These are phyloP conservation scores for Coccyzus lansbergi DNA, from an alignment of 2,797 vertebrate species.

Conservation along the genomic window DNA sequence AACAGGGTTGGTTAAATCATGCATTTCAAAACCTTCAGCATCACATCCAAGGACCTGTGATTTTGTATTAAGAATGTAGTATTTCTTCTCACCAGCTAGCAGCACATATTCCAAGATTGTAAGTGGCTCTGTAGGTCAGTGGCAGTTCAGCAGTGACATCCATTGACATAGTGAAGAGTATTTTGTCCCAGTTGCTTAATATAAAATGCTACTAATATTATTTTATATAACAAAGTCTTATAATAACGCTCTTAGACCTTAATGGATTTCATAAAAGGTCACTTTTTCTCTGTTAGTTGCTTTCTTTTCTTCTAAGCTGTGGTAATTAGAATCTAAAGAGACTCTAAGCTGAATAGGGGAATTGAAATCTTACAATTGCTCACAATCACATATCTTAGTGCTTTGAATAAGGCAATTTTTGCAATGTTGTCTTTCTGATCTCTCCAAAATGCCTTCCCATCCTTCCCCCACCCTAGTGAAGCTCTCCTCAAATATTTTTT, in stretches of 20 bases:
- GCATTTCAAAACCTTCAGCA: neutral
- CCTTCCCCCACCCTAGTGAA: neutral
- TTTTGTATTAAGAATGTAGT: neutral
- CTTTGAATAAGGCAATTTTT: constrained; percentile 63
- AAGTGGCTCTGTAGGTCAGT: neutral
- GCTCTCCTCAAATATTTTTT: constrained; percentile 14
- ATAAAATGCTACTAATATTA: neutral
- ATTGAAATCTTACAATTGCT: constrained; percentile 53
- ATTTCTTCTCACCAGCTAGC: neutral
- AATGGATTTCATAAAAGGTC: constrained; percentile 46
- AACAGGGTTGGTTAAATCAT: neutral
- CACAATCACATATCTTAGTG: constrained; percentile 18
- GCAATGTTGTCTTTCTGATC: constrained; percentile 54
- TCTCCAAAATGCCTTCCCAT: constrained; percentile 21
- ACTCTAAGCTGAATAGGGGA: constrained; percentile 29
- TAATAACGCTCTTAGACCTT: neutral
- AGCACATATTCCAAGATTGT: neutral
- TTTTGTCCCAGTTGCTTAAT: neutral
- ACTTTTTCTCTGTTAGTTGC: constrained; percentile 7
- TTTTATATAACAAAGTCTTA: neutral
- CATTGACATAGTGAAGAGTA: neutral
- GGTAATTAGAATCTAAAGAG: constrained; percentile 54
- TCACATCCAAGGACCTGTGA: neutral
- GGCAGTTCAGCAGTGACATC: neutral
- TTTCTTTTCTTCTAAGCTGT: constrained; percentile 21